phyloP scores from a whole-genome alignment of 53 echinoderm and acorn worm species.

The Crossaster papposus region DNA sequence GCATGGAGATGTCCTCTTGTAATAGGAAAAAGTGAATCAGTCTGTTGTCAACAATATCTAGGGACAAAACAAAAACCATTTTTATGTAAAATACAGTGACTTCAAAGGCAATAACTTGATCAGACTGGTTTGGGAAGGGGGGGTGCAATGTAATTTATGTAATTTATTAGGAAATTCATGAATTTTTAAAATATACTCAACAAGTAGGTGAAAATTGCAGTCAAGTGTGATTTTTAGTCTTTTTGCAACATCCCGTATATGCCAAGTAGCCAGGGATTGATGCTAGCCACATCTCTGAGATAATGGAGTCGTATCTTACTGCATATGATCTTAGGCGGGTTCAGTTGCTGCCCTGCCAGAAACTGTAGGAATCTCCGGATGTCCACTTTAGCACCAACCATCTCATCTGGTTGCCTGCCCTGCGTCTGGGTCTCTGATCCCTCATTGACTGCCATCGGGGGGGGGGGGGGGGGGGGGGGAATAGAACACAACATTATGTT shows the following conservation, averaged over 20 bases:
- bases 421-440: conserved; percentile 67
- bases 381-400: conserved; percentile 90
- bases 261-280: too few species aligned
- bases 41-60: conserved; percentile 91
- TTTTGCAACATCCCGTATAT: too few species aligned
- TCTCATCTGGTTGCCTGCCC: conserved; percentile 36
- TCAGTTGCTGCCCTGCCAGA: conserved; percentile 86
- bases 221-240: too few species aligned
- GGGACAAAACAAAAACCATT: not conserved
- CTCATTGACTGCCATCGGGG: conserved; percentile 40
- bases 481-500: not conserved
- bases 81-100: too few species aligned
- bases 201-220: too few species aligned
- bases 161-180: too few species aligned
- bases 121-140: too few species aligned
- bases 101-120: not conserved
- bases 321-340: conserved; percentile 89
- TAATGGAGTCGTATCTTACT: conserved; percentile 82
- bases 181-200: too few species aligned
- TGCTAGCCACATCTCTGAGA: not conserved
- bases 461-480: not conserved
- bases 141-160: too few species aligned
- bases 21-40: conserved; percentile 93
- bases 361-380: conserved; percentile 87
- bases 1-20: conserved; percentile 94